Evolutionary conservation across 2,888 invertebrate genomes (phyloP), one percentile per base, ranked within the genome.

Genomic region (Hyalella azteca): DNA sequence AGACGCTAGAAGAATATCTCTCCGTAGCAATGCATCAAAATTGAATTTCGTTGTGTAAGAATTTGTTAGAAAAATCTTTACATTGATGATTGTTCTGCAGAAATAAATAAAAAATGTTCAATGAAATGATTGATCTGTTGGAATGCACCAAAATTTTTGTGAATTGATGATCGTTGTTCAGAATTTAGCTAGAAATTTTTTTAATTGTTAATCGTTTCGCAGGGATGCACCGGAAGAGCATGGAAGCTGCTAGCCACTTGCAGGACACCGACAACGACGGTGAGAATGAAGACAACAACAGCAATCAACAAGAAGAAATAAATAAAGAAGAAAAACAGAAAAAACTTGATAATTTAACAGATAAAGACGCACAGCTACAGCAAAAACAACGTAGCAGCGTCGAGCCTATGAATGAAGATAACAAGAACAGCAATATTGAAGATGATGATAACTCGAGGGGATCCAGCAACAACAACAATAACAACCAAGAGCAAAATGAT

Each of bases 211-310:
- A n/a, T n/a, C n/a, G n/a, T 77, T 40, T 39, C 26, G n/a, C 90
- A 98, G 98, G 98, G 88, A 98, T 98, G 98, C 98, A 98, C 90
- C 94, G 98, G 87, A 98, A 98, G 90, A 97, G 97, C 77, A 89
- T 98, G 87, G 98, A 98, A 90, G 98, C 98, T 13, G 85, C 85
- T 9, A 80, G 82, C 86, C 95, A 97, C 88, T 92, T 98, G 85
- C 96, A 86, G 81, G 85, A 85, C 79, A 85, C 87, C 39, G 86
- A 86, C 26, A 85, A 82, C n/a, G 85, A 85, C 32, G 86, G 86
- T 29, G 86, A 85, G 40, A 86, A 86, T 40, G 85, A 85, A 32
- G 85, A 85, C 48, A 85, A 80, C 77, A 66, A 36, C 66, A 66
- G 36, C 66, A 36, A 19, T 5, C 66, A 81, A 32, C 81, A 81